Evolutionary conservation across 2,888 invertebrate species (phyloP).

Genomic region (Agrypnus murinus): DNA sequence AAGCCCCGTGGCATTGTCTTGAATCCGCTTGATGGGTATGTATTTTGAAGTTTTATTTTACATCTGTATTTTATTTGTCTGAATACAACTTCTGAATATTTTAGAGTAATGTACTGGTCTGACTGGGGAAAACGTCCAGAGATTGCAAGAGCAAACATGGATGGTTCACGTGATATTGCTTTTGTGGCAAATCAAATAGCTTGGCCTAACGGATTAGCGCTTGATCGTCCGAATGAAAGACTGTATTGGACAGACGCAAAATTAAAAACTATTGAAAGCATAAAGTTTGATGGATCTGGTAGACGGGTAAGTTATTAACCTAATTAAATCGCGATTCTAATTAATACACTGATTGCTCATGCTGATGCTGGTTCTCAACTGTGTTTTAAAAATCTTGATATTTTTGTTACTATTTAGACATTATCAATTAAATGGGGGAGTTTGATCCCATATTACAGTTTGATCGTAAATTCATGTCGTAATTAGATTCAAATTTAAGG

Average conservation of each 20-base stretch:
- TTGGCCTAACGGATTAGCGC: constrained; percentile 90
- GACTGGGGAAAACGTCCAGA: constrained; percentile 86
- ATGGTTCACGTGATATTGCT: constrained; percentile 79
- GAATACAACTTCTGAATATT: too few relatives aligned
- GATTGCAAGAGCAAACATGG: constrained; percentile 89
- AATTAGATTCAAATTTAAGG: too few relatives aligned
- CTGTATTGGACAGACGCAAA: constrained; percentile 94
- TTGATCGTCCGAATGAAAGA: constrained; percentile 85
- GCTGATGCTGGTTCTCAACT: too few relatives aligned
- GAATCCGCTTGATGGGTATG: constrained; percentile 80
- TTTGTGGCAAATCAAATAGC: constrained; percentile 79
- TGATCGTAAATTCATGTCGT: too few relatives aligned
- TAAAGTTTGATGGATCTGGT: constrained; percentile 78
- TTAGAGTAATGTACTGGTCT: constrained; percentile 91
- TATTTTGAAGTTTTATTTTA: constrained; percentile 21
- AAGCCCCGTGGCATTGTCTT: constrained; percentile 82
- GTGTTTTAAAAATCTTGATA: too few relatives aligned
- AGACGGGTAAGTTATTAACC: constrained; percentile 78
- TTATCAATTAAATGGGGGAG: too few relatives aligned
- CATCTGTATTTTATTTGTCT: too few relatives aligned
- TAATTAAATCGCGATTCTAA: too few relatives aligned
- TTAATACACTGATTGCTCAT: too few relatives aligned
- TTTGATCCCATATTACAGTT: too few relatives aligned
- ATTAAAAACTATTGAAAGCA: constrained; percentile 78
- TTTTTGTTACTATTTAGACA: too few relatives aligned